Percentiles rank a stretch among this genome's conserved stretches.
Evolutionary conservation across 2,888 invertebrate species (phyloP).

Genomic region (Argynnis bischoffii): DNA sequence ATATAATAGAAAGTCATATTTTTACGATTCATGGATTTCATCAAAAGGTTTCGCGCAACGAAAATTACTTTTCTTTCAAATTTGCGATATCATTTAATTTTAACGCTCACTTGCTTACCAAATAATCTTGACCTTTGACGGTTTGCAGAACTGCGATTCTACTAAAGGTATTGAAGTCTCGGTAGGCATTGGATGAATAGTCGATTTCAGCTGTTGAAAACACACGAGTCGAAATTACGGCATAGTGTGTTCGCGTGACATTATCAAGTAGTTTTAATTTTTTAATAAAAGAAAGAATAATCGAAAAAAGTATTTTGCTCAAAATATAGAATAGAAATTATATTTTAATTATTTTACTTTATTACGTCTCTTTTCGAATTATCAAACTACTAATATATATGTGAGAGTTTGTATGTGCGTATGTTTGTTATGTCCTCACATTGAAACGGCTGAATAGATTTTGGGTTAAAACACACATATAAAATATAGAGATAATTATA

Average conservation of each 20-base stretch:
- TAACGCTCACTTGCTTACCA: conserved; percentile 20
- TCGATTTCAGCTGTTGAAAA: conserved; percentile 6
- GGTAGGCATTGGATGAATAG: background rate
- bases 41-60: conserved; percentile 11
- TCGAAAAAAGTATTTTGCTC: no score
- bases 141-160: conserved; percentile 7
- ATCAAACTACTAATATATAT: no score
- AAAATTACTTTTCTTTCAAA: conserved; percentile 16
- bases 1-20: conserved; percentile 13
- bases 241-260: background rate
- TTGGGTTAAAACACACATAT: no score
- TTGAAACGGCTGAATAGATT: no score
- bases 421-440: no score
- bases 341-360: no score
- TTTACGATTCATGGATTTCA: conserved; percentile 8
- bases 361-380: no score
- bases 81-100: conserved; percentile 23
- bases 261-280: no score
- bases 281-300: no score
- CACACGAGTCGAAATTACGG: background rate
- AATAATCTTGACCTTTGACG: conserved; percentile 17
- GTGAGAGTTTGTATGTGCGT: no score
- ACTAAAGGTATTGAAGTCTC: conserved; percentile 5
- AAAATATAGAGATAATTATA: no score
- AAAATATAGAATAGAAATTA: no score